Base-by-base conservation (phyloP, 2,113 vertebrate species). In the Xiphophorus maculatus region DNA sequence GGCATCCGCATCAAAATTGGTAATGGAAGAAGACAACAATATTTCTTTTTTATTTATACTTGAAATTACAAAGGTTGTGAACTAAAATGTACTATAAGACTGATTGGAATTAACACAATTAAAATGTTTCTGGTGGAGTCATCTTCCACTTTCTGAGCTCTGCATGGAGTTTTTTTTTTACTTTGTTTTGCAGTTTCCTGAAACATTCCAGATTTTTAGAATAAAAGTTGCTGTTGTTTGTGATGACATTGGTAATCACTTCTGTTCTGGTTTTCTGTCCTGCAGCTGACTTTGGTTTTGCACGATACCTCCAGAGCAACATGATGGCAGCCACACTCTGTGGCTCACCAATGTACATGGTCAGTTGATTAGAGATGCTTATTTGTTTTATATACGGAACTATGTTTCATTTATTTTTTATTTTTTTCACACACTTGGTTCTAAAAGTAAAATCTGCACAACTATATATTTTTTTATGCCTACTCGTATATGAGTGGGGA, bases 321-420 rank as follows among this genome's bases (percentile, higher is more conserved):
- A 99, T 98, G 96, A 99, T 99, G 98, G 98, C 98, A 28, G 97
- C 97, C 80, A 99, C 98, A 0, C 91, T 99, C 1, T 99, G 97
- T 73, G 97, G 97, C 17, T 99, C 98, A 33, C 98, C 98, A 0
- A 99, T 99, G 97, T 99, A 99, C 81, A 99, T 99, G 98, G 98
- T 99, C 84, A 97, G 96, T 93, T 28, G 54, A 67, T 69, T 71
- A 69, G 29, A 35, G 3, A 29, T 15, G 27, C 12, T 29, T 30
- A 0, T 63, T 15, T 63, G 29, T 63, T 15, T 25, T 30, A 7
- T 63, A 63, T 30, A 62, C 3, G 11, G 10, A 62, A 10, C 28
- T 27, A 27, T 61, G 60, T 27, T 62, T 62, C 28, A n/a, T n/a
- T 29, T 62, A 13, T 48, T 17, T 0, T 15, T 48, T 19, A 5